These are phyloP conservation scores for Pimephales promelas DNA, from an alignment of 2,113 vertebrate genomes.

Conservation along the genomic window DNA sequence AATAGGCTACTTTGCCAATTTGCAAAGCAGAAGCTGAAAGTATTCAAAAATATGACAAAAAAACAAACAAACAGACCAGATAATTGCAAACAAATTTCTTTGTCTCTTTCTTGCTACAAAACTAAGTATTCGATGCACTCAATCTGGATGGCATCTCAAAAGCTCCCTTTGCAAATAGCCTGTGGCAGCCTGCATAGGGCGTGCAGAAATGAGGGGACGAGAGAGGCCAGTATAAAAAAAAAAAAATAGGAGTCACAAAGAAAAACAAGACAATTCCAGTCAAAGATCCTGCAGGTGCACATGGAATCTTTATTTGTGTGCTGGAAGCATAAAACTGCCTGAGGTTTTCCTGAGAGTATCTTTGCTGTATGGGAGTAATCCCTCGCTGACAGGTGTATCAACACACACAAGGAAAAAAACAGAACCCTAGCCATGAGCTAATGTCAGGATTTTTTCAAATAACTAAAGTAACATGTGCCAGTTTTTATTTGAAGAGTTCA, in stretches of 20 bases:
- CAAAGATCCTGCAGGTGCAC: not conserved
- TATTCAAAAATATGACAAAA: too few species aligned
- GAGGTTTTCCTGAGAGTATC: not conserved
- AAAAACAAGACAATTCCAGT: slow-evolving; percentile 9
- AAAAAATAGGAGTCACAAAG: not conserved
- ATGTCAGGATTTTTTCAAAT: not conserved
- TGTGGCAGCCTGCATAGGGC: slow-evolving; percentile 13
- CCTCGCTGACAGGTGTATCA: slow-evolving; percentile 6
- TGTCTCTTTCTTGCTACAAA: not conserved
- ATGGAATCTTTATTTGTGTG: slow-evolving; percentile 22
- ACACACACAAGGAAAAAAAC: not conserved
- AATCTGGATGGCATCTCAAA: slow-evolving; percentile 25
- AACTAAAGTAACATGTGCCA: not conserved
- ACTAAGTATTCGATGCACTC: slow-evolving; percentile 33
- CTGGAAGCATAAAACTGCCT: not conserved
- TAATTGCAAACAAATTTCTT: not conserved
- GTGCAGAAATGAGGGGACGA: not conserved
- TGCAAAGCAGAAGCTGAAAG: too few species aligned
- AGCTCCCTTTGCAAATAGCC: slow-evolving; percentile 17
- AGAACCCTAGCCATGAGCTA: not conserved
- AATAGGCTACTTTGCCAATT: too few species aligned
- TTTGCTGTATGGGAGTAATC: not conserved
- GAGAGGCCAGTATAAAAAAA: not conserved
- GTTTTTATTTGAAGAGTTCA: too few species aligned
- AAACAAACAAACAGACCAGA: not conserved